Evolutionary conservation across 2,113 vertebrate species (phyloP), one percentile per base, ranked within the genome.

Genomic region (Poeciliopsis occidentalis): DNA sequence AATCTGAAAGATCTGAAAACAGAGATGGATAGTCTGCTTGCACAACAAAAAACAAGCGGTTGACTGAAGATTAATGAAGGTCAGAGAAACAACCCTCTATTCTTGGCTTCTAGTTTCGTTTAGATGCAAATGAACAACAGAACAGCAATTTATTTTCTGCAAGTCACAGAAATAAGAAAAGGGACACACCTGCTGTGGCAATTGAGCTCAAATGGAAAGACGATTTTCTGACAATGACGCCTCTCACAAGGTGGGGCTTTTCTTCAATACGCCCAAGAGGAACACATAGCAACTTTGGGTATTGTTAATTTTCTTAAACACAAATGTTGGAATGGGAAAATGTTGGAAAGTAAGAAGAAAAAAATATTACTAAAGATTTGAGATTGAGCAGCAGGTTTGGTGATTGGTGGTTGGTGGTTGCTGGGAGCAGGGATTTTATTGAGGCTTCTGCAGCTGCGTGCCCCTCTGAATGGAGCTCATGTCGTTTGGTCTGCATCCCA

Each of bases 101-200:
- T 81, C 73, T 85, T 90, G 87, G 72, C 93, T 93, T 91, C 84
- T 78, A 82, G 60, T 70, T 82, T 88, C 80, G 73, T 86, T 92
- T 87, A 87, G 69, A 86, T 7, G 54, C 67, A 31, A 83, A 74
- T 65, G 44, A 73, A 68, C n/a, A 63, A 80, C 70, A 87, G 84
- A 88, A 69, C 73, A 5, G 57, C 73, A 82, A 82, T 80, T 85
- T 65, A 74, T 78, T 76, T 81, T 27, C 64, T 12, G n/a, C 22
- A 10, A 63, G 44, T 47, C 61, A 77, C 69, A 30, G 69, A 70
- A 41, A 54, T 34, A 24, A n/a, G 71, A 75, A 26, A 29, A 90
- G 73, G 31, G 19, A 72, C 81, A 78, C 81, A 88, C 81, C 83
- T 89, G 85, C 87, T 71, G 27, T 1, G 39, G 54, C 76, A 76